These are phyloP conservation scores for Omphaloscelis lunosa DNA, from an alignment of 2,888 invertebrate genomes.

Conservation along the genomic window DNA sequence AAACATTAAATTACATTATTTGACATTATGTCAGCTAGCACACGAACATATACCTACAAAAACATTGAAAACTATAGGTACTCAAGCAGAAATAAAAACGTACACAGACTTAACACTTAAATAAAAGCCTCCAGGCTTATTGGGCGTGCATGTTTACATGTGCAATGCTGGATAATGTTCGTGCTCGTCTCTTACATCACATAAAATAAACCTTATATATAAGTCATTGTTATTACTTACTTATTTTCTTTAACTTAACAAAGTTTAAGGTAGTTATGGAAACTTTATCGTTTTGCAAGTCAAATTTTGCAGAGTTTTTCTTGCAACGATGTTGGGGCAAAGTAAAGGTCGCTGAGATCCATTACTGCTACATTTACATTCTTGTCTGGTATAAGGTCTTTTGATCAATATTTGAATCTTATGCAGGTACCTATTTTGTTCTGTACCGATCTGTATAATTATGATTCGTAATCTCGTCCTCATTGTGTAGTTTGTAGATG, in stretches of 20 bases:
- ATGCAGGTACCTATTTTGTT: not conserved
- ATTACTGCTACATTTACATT: not conserved
- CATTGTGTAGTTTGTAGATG: no score
- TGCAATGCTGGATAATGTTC: not conserved
- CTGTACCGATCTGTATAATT: no score
- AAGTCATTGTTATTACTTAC: not conserved
- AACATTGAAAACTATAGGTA: not conserved
- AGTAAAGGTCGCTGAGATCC: not conserved
- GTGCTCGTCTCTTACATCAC: not conserved
- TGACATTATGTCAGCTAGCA: not conserved
- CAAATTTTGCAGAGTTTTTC: constrained; percentile 3
- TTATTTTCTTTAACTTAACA: not conserved
- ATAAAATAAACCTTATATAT: not conserved
- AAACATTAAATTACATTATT: not conserved
- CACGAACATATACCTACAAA: not conserved
- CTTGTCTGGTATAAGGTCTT: not conserved
- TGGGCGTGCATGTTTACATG: not conserved
- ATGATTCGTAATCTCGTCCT: no score
- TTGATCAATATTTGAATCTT: not conserved
- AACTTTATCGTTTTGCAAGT: constrained; percentile 18
- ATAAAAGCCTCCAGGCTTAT: no score
- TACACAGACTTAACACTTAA: no score
- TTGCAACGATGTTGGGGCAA: not conserved
- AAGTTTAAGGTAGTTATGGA: not conserved
- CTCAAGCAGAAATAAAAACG: no score